These are phyloP conservation scores for Scotopteryx bipunctaria DNA, from an alignment of 2,888 invertebrate genomes.

Conservation along the genomic window DNA sequence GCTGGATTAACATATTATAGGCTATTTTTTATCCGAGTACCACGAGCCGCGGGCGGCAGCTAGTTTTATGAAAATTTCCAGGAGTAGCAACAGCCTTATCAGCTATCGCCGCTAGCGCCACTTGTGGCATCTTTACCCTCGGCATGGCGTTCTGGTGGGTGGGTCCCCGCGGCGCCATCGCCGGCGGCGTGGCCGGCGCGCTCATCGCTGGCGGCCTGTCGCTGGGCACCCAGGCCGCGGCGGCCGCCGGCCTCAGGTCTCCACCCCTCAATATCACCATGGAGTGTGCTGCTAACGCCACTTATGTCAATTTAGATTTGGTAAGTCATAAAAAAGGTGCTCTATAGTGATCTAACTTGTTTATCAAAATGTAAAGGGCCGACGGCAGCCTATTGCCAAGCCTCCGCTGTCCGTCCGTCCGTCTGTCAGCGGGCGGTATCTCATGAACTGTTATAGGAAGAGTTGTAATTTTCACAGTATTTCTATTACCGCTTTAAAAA, in stretches of 20 bases:
- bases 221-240: conserved; percentile 86
- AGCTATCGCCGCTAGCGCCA: conserved; percentile 92
- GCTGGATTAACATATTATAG: too few species aligned
- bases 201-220: conserved; percentile 85
- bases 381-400: too few species aligned
- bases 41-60: too few species aligned
- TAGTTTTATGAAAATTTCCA: too few species aligned
- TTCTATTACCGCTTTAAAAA: too few species aligned
- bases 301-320: conserved; percentile 59
- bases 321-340: conserved; percentile 50
- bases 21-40: too few species aligned
- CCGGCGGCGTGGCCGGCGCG: conserved; percentile 85
- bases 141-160: conserved; percentile 93
- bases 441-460: too few species aligned
- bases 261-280: conserved; percentile 61
- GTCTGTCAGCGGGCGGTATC: too few species aligned
- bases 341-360: too few species aligned
- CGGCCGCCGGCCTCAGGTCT: conserved; percentile 83
- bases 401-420: too few species aligned
- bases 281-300: conserved; percentile 57
- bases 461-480: too few species aligned
- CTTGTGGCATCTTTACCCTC: conserved; percentile 91
- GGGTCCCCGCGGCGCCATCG: conserved; percentile 85
- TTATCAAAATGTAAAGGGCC: too few species aligned
- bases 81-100: conserved; percentile 89